Evolutionary conservation across 2,113 vertebrate species (phyloP), one percentile per base, ranked within the genome.

Genomic region (Caretta caretta): DNA sequence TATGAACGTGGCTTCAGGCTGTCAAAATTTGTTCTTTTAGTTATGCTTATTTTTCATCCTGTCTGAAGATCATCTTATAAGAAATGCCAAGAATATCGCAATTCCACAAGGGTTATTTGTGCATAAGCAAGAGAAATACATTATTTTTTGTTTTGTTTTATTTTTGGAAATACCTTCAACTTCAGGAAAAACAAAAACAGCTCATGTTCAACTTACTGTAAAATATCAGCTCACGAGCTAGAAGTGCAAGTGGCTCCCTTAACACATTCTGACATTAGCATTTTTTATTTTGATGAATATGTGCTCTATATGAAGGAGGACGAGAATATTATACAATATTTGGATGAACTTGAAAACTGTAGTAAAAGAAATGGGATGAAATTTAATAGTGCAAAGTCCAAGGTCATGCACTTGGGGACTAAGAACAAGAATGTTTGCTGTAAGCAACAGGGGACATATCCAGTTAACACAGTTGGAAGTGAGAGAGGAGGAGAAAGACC

Each of bases 211-310:
- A 50, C 75, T 76, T 94, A 87, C 90, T 91, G 93, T 96, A 90
- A 97, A 97, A 97, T 96, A 90, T 94, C 94, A 96, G 96, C 90
- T 54, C 50, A 93, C 88, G 93, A 94, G 91, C 91, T 85, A 54
- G 90, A 90, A 97, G 75, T 79, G 13, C 22, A 92, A 94, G 57
- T 48, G 85, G 53, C 50, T 96, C 84, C 62, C 75, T 50, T 90
- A 96, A 90, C 54, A 93, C 38, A 69, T 81, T 85, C 69, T 95
- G 93, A 96, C 92, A 95, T 96, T 92, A 95, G 84, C 13, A 57
- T 1, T 5, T 90, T 94, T 95, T n/a, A 90, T 92, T 94, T 96
- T 94, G 25, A 95, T 92, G 90, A 96, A 79, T 90, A 91, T 80
- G 50, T 93, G 90, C 80, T 29, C 27, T 12, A 12, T 59, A 27